A percentile compares a stretch with the other conserved stretches of the same genome.
Evolutionary conservation across 2,113 vertebrate genomes (phyloP).

Genomic region (Panthera tigris): DNA sequence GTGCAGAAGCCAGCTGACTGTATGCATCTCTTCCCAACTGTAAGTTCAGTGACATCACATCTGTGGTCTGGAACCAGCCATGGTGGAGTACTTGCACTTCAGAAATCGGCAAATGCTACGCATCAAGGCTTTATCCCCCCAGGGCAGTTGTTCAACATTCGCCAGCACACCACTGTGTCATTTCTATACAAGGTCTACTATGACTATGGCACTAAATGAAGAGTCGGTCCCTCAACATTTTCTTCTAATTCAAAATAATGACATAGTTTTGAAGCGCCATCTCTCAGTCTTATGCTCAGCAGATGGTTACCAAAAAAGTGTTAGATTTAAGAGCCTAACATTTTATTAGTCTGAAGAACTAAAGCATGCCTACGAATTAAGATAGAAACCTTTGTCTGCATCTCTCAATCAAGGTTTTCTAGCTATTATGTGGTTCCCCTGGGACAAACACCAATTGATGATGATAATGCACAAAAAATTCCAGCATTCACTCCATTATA

Average conservation of each 20-base stretch:
- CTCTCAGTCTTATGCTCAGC: conserved; percentile 44
- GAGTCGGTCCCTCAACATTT: not conserved
- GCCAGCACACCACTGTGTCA: not conserved
- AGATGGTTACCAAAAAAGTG: conserved; percentile 5
- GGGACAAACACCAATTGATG: conserved; percentile 59
- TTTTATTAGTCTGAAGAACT: conserved; percentile 52
- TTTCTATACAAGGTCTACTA: not conserved
- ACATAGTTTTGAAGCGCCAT: not conserved
- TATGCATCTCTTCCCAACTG: not conserved
- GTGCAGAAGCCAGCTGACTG: not conserved
- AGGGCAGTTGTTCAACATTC: not conserved
- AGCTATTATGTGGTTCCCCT: conserved; percentile 51
- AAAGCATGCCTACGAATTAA: conserved; percentile 50
- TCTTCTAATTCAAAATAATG: conserved; percentile 25
- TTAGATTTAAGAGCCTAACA: conserved; percentile 25
- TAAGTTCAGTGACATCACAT: not conserved
- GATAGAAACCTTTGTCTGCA: conserved; percentile 48
- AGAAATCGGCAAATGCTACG: conserved; percentile 13
- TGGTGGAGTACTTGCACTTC: not conserved
- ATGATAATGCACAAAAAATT: conserved; percentile 57
- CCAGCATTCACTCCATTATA: conserved; percentile 49
- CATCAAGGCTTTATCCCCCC: not conserved
- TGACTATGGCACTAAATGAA: not conserved
- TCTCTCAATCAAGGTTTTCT: conserved; percentile 58
- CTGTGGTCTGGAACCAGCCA: not conserved